These are phyloP conservation scores for Cyanocitta stelleri DNA, from an alignment of 2,113 vertebrate genomes.

Conservation along the genomic window DNA sequence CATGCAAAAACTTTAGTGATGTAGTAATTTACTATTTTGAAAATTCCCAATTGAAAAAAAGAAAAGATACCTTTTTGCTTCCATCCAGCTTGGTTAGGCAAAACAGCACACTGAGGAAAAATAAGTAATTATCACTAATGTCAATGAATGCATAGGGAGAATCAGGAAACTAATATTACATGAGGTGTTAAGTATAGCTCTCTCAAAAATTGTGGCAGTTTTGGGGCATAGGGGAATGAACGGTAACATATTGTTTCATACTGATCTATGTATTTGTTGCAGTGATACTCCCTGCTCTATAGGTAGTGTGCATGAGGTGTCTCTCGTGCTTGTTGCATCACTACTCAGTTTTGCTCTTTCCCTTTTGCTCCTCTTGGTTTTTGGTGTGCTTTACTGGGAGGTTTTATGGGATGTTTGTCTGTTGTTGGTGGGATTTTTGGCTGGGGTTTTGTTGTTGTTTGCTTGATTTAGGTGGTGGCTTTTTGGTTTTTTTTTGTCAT, in stretches of 20 bases:
- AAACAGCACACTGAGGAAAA: background rate
- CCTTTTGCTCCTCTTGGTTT: background rate
- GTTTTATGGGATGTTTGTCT: background rate
- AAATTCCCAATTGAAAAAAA: background rate
- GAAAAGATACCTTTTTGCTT: background rate
- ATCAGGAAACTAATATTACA: background rate
- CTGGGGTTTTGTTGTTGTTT: background rate
- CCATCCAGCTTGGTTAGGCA: background rate
- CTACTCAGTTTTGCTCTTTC: background rate
- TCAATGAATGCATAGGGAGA: background rate
- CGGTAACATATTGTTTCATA: background rate
- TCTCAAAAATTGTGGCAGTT: background rate
- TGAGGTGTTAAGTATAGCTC: background rate
- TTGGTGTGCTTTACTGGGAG: background rate
- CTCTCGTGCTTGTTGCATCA: background rate
- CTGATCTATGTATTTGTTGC: accelerated
- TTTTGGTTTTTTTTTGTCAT: background rate
- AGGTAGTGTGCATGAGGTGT: background rate
- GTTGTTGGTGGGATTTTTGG: background rate
- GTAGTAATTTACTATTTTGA: background rate
- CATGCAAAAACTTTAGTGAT: background rate
- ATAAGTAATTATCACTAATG: background rate
- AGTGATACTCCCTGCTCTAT: background rate
- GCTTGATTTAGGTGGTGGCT: background rate
- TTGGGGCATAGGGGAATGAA: background rate